Base-by-base conservation (phyloP, 2,888 invertebrate genomes). In the Mesopsocus fuscifrons region DNA sequence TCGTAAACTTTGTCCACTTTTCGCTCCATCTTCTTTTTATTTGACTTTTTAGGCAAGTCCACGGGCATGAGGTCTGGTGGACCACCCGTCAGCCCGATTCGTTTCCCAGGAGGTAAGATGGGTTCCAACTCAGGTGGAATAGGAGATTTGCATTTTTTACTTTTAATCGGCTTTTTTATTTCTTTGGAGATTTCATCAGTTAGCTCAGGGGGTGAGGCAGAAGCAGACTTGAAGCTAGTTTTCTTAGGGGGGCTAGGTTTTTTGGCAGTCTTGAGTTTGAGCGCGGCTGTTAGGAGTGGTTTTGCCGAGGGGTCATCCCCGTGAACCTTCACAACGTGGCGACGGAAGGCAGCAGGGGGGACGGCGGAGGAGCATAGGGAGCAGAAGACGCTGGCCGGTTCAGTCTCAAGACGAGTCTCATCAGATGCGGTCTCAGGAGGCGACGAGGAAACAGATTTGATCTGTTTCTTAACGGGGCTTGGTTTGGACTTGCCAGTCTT, bases 1-100 rank as follows among this genome's bases (percentile, higher is more conserved):
- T 84, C 80, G 61, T 78, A 84, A 13, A 38, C 21, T 18, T 38
- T 38, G 21, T 38, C 38, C 3, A 11, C 18, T 55, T 81, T 78
- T 46, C 80, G 66, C 48, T 68, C 64, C 44, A 62, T 64, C 3
- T 48, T 48, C 16, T 50, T 49, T 34, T 53, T 52, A 18, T 50
- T 48, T 31, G 50, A 50, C 20, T 38, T 38, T 20, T 38, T 38
- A 20, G 38, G 38, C 21, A 38, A 3, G 4, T 38, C 38, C 18
- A 59, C 55, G 33, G 57, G 59, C 2, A 46, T 48, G 6, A 26
- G 11, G 6, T 26, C 26, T 6, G 26, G 26, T 9, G 26, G 26
- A 26, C 26, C 26, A 41, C 51, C 52, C 6, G 48, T 50, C 31
- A 44, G 50, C 1, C 51, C 53, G 1, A 59, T 59, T 45, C 59